These are phyloP conservation scores for Thripadectes ignobilis DNA, from an alignment of 2,797 vertebrate genomes.

Conservation along the genomic window DNA sequence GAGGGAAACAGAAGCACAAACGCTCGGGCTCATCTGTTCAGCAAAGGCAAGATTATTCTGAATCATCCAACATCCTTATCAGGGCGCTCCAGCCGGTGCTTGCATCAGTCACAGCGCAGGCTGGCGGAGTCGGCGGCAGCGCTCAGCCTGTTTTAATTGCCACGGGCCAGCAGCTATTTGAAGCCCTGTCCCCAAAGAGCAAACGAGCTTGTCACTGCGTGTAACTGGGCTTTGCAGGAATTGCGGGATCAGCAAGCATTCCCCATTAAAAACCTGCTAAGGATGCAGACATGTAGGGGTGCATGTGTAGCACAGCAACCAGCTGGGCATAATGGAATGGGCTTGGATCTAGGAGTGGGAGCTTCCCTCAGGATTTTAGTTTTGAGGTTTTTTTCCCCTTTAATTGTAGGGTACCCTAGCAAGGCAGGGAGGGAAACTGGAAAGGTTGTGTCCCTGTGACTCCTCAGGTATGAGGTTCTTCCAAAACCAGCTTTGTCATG, in stretches of 20 bases:
- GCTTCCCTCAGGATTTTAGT: background rate
- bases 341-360: background rate
- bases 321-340: background rate
- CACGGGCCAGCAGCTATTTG: slow-evolving; percentile 43
- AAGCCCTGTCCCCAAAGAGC: slow-evolving; percentile 41
- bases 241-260: background rate
- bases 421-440: background rate
- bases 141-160: slow-evolving; percentile 13
- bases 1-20: background rate
- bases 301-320: rapidly evolving
- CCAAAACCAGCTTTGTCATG: background rate
- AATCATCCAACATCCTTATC: slow-evolving; percentile 63
- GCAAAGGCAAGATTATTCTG: slow-evolving; percentile 50
- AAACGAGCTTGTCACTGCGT: background rate
- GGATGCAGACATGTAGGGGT: background rate
- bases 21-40: background rate
- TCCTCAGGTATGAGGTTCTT: background rate
- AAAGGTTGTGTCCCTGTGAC: background rate
- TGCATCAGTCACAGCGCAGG: slow-evolving; percentile 35
- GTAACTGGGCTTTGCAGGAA: background rate
- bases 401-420: background rate
- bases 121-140: background rate
- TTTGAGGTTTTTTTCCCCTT: rapidly evolving
- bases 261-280: background rate
- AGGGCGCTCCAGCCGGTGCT: background rate